Conservation (phyloP, 2,113 vertebrate genomes). For the Eidolon helvum region DNA sequence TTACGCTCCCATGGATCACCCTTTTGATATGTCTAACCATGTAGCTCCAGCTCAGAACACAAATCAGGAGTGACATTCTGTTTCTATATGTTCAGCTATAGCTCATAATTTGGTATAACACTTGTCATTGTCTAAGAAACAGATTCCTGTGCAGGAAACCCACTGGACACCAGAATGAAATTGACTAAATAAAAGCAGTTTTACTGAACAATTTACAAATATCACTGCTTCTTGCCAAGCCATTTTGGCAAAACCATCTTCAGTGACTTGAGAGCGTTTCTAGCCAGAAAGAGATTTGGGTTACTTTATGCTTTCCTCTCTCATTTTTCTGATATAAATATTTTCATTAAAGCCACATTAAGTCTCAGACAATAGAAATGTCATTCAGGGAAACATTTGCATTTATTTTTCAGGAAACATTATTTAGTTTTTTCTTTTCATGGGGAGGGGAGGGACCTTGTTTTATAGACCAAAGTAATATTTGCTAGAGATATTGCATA, state of each 20-base stretch:
- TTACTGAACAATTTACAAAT: constrained; percentile 77
- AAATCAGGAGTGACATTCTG: constrained; percentile 43
- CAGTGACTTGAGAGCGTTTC: constrained; percentile 76
- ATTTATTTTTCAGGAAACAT: constrained; percentile 33
- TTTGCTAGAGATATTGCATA: not conserved
- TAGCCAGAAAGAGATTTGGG: constrained; percentile 77
- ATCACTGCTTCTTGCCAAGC: constrained; percentile 79
- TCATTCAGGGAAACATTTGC: constrained; percentile 42
- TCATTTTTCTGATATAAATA: constrained; percentile 74
- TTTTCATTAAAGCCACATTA: constrained; percentile 72
- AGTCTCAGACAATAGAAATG: constrained; percentile 58
- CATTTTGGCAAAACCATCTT: constrained; percentile 76
- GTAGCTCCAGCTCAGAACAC: constrained; percentile 34
- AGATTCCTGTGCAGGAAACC: not conserved
- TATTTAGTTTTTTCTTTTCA: not conserved
- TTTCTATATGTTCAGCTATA: constrained; percentile 35
- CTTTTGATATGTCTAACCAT: constrained; percentile 39
- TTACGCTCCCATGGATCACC: constrained; percentile 38
- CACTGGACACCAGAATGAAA: constrained; percentile 49
- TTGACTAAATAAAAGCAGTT: constrained; percentile 64
- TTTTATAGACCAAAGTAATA: not conserved
- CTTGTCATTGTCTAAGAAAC: constrained; percentile 65
- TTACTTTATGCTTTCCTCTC: constrained; percentile 77
- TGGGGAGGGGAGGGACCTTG: not conserved
- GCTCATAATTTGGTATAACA: constrained; percentile 56